These are phyloP conservation scores for Myzus persicae DNA, from an alignment of 1,140 invertebrate species.

Conservation along the genomic window DNA sequence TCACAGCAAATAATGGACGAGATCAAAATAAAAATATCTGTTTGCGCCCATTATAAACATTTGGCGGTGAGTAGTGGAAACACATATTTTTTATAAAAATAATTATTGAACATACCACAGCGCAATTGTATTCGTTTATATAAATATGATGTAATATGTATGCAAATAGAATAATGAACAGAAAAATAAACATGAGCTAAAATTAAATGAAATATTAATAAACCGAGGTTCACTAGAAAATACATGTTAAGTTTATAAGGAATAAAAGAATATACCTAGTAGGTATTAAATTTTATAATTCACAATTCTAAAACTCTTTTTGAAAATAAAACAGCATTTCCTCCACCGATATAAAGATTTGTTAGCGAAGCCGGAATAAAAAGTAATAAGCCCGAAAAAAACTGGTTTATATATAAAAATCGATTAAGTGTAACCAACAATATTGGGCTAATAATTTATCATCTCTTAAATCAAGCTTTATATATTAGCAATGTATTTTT, in stretches of 20 bases:
- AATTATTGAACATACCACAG: not conserved
- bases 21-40: not conserved
- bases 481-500: too few species aligned
- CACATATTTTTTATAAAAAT: not conserved
- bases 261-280: not conserved
- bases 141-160: too few species aligned
- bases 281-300: not conserved
- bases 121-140: not conserved
- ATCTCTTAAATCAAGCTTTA: too few species aligned
- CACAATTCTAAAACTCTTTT: not conserved
- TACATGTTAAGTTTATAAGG: not conserved
- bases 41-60: not conserved
- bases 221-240: not conserved
- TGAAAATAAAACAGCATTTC: not conserved
- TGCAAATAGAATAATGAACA: not conserved
- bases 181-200: not conserved
- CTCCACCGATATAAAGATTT: not conserved
- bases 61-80: not conserved
- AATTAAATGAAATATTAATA: not conserved
- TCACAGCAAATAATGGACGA: not conserved
- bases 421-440: too few species aligned
- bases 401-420: too few species aligned
- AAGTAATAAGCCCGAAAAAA: too few species aligned
- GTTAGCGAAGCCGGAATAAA: too few species aligned
- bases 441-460: too few species aligned